Percentiles rank a stretch among this genome's conserved stretches.
phyloP scores from a whole-genome alignment of 2,888 invertebrate species.

The Plemyria rubiginata region DNA sequence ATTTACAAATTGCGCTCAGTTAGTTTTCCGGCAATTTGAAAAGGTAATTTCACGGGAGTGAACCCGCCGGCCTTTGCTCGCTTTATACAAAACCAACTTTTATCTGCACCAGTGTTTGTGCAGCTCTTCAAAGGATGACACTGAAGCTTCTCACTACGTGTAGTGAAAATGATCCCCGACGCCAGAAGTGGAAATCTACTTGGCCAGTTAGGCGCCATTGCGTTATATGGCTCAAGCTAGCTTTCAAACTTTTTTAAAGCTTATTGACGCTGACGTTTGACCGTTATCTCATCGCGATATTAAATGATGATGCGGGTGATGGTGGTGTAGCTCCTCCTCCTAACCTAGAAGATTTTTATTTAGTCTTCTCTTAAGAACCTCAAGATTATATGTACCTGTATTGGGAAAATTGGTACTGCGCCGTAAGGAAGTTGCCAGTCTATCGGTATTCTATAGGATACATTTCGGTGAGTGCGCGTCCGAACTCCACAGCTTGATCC shows the following conservation, averaged over 20 bases:
- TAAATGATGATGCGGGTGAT: no score
- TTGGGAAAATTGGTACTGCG: no score
- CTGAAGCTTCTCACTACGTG: constrained; percentile 24
- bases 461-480: no score
- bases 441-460: no score
- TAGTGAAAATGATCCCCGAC: constrained; percentile 28
- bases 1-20: constrained; percentile 23
- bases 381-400: no score
- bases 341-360: no score
- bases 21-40: constrained; percentile 31
- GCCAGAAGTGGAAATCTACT: constrained; percentile 20
- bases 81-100: constrained; percentile 31
- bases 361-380: no score
- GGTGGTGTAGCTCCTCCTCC: no score
- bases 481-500: no score
- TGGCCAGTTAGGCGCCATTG: constrained; percentile 17
- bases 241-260: neutral
- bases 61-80: constrained; percentile 28
- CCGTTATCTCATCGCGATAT: no score
- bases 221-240: constrained; percentile 10
- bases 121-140: constrained; percentile 32
- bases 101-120: constrained; percentile 34
- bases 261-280: no score
- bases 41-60: constrained; percentile 35
- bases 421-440: no score